phyloP scores from a whole-genome alignment of 1,140 invertebrate species.

The Calycopis cecrops region DNA sequence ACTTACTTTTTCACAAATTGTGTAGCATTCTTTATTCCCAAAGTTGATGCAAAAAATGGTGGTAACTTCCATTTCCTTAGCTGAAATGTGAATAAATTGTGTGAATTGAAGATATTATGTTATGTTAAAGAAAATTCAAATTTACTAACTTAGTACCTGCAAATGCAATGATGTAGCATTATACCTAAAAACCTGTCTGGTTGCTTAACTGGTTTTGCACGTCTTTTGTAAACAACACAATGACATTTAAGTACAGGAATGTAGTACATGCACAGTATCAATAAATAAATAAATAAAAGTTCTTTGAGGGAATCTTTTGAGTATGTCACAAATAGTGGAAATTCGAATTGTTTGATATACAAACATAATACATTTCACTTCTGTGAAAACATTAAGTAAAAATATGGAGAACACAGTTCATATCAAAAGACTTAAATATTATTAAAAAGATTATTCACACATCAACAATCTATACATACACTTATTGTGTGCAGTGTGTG shows the following conservation, averaged over 20 bases:
- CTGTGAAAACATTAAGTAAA: no score
- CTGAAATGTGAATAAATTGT: slow-evolving; percentile 34
- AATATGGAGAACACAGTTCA: no score
- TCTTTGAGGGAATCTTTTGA: no score
- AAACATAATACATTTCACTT: no score
- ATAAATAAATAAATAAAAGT: not conserved
- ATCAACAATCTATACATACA: slow-evolving; percentile 68
- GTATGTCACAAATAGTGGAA: no score
- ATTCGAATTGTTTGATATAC: no score
- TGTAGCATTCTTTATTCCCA: slow-evolving; percentile 63
- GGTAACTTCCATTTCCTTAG: slow-evolving; percentile 72
- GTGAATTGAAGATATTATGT: not conserved
- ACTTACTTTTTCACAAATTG: slow-evolving; percentile 65
- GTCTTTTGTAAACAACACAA: not conserved
- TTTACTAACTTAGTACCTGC: not conserved
- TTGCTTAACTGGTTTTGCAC: not conserved
- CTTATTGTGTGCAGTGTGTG: slow-evolving; percentile 78
- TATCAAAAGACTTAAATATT: no score
- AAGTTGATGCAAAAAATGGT: slow-evolving; percentile 68
- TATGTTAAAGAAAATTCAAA: no score
- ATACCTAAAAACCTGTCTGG: no score
- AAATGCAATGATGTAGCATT: not conserved
- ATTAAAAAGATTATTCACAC: not conserved
- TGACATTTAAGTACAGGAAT: not conserved
- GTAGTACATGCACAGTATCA: not conserved